Evolutionary conservation across 1,140 invertebrate species (phyloP).

Genomic region (Helicoverpa zea): DNA sequence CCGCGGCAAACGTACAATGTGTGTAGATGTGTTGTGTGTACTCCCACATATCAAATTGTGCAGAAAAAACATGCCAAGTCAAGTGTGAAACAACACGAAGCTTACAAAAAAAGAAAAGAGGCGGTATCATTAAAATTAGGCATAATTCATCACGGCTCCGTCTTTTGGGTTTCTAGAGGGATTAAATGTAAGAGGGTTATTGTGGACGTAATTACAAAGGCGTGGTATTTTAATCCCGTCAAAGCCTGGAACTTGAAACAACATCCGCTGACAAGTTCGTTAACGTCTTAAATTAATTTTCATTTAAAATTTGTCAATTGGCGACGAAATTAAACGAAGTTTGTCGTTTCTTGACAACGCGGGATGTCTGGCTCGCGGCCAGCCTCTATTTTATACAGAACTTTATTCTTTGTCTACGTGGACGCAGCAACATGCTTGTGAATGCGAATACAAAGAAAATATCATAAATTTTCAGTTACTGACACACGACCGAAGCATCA

Average conservation of each 20-base stretch:
- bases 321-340: conserved; percentile 69
- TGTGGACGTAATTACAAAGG: conserved; percentile 65
- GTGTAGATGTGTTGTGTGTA: not conserved
- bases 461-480: conserved; percentile 35
- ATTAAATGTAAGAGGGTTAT: conserved; percentile 57
- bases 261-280: conserved; percentile 67
- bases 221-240: conserved; percentile 65
- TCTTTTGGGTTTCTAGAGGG: conserved; percentile 29
- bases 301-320: conserved; percentile 73
- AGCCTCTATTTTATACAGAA: conserved; percentile 55
- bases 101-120: conserved; percentile 39
- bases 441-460: conserved; percentile 22
- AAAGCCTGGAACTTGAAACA: conserved; percentile 62
- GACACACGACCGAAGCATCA: conserved; percentile 28
- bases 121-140: conserved; percentile 31
- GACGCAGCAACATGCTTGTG: conserved; percentile 15
- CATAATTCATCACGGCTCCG: conserved; percentile 28
- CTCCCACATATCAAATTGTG: conserved; percentile 44
- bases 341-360: conserved; percentile 64
- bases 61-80: conserved; percentile 45
- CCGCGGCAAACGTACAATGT: conserved; percentile 13
- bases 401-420: conserved; percentile 52
- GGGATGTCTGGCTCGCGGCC: conserved; percentile 61
- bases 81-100: conserved; percentile 44
- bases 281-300: conserved; percentile 74